Base-by-base conservation (phyloP, 2,797 vertebrate species). In the Phoebastria nigripes region DNA sequence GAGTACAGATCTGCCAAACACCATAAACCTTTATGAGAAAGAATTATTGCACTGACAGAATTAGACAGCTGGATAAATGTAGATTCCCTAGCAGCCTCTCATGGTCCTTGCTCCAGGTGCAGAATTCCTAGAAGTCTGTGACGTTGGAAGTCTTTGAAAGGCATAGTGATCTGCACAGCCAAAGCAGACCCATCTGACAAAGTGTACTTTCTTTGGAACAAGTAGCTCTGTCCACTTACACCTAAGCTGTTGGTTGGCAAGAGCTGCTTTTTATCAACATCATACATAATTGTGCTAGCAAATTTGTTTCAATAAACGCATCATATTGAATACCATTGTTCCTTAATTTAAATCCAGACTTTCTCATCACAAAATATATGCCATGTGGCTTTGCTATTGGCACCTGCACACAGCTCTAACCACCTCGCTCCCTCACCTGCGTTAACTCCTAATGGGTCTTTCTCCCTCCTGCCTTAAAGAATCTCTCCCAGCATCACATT, bases 201-300 rank as follows among this genome's bases (percentile, higher is more conserved):
- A 59, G 49, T 2, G 0, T 21, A 31, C 16, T 44, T 61, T 44
- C 52, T 52, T 29, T 17, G 35, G 77, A 70, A 62, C 0, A 1
- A 61, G 37, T 12, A 21, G 14, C 29, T 82, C 33, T 59, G 35
- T 20, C 39, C 33, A 28, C 31, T 58, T 56, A 28, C 19, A 51
- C 33, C 39, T 29, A 55, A 65, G 22, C 33, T 41, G 21, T 52
- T 49, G 29, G 3, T 46, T 51, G 9, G 46, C 46, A 54, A 26
- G 21, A 82, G 29, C 13, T 76, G 42, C 35, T 47, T 66, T 79
- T 58, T 62, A 52, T 49, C 41, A 63, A 29, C 84, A 42, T 24
- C 47, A 37, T 20, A 72, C 4, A 25, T 13, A 73, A 69, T 46
- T 39, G 39, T 4, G 8, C 12, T 54, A 59, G 20, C 12, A 82